These are phyloP conservation scores for Perithous albicinctus DNA, from an alignment of 2,888 invertebrate species.

Conservation along the genomic window DNA sequence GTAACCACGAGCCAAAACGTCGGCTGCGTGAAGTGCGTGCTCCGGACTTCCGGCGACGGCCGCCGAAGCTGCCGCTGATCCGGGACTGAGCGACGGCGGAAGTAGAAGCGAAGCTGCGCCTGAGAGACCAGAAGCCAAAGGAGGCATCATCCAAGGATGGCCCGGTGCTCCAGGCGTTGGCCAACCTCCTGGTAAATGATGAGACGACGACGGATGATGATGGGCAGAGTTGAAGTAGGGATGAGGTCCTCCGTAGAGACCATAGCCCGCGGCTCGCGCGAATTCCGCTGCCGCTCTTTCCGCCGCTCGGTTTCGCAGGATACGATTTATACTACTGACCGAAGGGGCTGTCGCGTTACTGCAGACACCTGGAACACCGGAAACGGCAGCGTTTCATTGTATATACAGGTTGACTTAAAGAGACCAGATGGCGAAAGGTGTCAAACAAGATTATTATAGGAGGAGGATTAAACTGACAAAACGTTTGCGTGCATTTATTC, in stretches of 20 bases:
- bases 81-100: slow-evolving; percentile 85
- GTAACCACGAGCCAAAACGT: slow-evolving; percentile 82
- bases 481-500: no score
- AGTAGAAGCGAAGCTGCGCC: slow-evolving; percentile 86
- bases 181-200: slow-evolving; percentile 88
- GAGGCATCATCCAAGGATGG: slow-evolving; percentile 82
- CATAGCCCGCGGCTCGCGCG: slow-evolving; percentile 95
- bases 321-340: slow-evolving; percentile 98
- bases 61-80: slow-evolving; percentile 86
- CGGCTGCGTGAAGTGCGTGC: slow-evolving; percentile 86
- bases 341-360: slow-evolving; percentile 98
- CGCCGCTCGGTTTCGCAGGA: slow-evolving; percentile 97
- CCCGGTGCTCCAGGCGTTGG: slow-evolving; percentile 79
- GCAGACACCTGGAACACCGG: slow-evolving; percentile 91
- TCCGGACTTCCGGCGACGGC: slow-evolving; percentile 86
- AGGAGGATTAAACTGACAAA: background rate
- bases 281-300: slow-evolving; percentile 98
- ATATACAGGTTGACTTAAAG: background rate
- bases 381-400: background rate
- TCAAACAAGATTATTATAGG: background rate
- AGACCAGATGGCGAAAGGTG: background rate
- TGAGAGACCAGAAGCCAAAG: slow-evolving; percentile 80
- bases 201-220: slow-evolving; percentile 86
- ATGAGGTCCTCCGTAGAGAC: slow-evolving; percentile 89
- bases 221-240: slow-evolving; percentile 88